A percentile compares a stretch with the other conserved stretches of the same genome.
Evolutionary conservation across 1,140 invertebrate species (phyloP).

Genomic region (Metopolophium dirhodum): DNA sequence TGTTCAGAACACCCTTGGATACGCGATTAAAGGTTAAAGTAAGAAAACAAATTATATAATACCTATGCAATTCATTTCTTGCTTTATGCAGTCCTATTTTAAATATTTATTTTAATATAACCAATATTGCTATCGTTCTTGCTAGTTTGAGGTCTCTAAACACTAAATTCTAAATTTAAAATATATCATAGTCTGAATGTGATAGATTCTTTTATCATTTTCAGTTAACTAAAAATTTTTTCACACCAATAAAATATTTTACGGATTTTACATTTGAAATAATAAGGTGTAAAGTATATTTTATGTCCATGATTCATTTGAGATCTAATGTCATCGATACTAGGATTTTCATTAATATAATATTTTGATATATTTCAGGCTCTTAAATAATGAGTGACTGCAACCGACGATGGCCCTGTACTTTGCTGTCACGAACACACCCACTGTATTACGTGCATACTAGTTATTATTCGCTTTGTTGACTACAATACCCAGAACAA

Average conservation of each 20-base stretch:
- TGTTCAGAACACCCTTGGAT: no score
- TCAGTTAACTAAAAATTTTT: neutral
- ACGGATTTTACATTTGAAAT: neutral
- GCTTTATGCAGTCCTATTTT: neutral
- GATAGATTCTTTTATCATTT: fast-evolving
- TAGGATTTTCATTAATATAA: no score
- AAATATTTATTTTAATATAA: neutral
- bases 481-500: no score
- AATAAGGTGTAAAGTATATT: neutral
- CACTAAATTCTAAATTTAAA: neutral
- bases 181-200: neutral
- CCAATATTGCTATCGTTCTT: no score
- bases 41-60: neutral
- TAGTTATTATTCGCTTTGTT: no score
- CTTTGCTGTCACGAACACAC: no score
- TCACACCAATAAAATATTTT: neutral
- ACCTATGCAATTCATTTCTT: no score
- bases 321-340: neutral
- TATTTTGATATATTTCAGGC: no score
- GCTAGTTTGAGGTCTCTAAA: neutral
- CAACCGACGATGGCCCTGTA: no score
- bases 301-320: neutral
- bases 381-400: no score
- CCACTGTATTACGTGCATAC: no score
- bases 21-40: no score